Evolutionary conservation across 2,888 invertebrate species (phyloP), one percentile per base, ranked within the genome.

Genomic region (Sarcophaga carnaria): DNA sequence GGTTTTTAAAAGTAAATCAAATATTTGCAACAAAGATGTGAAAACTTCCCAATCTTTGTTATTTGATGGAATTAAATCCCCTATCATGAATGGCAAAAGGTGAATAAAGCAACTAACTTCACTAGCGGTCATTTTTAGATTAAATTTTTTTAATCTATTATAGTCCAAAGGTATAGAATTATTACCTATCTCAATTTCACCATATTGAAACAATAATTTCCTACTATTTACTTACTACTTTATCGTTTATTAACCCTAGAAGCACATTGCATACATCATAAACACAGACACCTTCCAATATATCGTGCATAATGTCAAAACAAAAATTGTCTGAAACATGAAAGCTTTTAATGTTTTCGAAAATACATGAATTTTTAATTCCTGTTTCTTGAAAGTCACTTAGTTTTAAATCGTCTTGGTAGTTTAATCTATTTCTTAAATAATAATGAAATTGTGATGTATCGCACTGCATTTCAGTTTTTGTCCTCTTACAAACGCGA

Each of bases 371-470:
- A 60, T 62, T 67, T 64, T 81, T 74, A 45, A 64, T 66, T 27
- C 74, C 72, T 8, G 72, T 74, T 49, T 74, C 72, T 59, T 74
- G 70, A 54, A 69, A 81, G 27, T 74, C 22, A 67, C 67, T 62
- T 62, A 25, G 10, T 27, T 45, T 14, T 62, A 74, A 22, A 69
- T 81, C 62, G 22, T 59, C 62, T 47, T 85, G 66, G 69, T 89
- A 85, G 74, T 86, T 83, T 67, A 63, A 67, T 80, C 70, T 69
- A 80, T 82, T 89, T 85, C 89, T 86, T 85, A 85, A 74, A 86
- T 37, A 79, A 69, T 79, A 47, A 69, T 59, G 20, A 64, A 25
- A 63, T 67, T 89, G 87, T n/a, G 62, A 22, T 71, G 66, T 14
- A 75, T 88, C 83, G 45, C 20, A 54, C 78, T 88, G 77, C 86